Evolutionary conservation across 2,888 invertebrate genomes (phyloP).

Genomic region (Phyto melanocephala): DNA sequence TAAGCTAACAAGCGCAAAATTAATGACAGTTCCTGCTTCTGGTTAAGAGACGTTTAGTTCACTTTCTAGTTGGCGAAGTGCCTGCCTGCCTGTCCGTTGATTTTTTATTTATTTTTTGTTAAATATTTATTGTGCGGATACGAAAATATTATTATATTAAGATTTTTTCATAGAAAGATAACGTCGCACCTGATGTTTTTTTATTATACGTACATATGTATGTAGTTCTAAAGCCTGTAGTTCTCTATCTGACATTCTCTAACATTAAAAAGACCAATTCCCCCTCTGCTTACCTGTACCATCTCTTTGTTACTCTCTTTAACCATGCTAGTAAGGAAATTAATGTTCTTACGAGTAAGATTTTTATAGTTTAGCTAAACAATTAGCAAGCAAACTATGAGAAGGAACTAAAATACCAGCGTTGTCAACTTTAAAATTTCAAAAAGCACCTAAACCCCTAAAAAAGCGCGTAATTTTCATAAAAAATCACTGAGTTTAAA

Average conservation of each 20-base stretch:
- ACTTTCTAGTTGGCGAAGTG: constrained; percentile 37
- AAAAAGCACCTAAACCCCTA: too few species aligned
- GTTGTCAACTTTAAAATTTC: too few species aligned
- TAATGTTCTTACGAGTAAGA: constrained; percentile 47
- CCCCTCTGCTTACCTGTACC: not conserved
- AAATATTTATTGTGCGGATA: constrained; percentile 42
- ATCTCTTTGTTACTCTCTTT: not conserved
- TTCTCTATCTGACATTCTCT: constrained; percentile 38
- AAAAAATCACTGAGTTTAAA: too few species aligned
- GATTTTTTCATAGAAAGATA: constrained; percentile 30
- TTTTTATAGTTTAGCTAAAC: constrained; percentile 52
- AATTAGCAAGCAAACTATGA: constrained; percentile 47
- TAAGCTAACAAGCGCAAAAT: constrained; percentile 52
- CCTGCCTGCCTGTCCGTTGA: not conserved
- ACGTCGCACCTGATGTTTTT: constrained; percentile 70
- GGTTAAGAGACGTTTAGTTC: constrained; percentile 60
- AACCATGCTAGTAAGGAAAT: not conserved
- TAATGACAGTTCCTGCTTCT: constrained; percentile 74
- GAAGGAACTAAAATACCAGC: constrained; percentile 38
- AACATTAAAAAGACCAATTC: constrained; percentile 24
- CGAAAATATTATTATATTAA: constrained; percentile 41
- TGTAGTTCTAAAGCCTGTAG: constrained; percentile 54
- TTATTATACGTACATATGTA: too few species aligned
- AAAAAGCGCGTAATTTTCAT: too few species aligned
- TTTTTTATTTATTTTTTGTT: not conserved